phyloP scores from a whole-genome alignment of 2,888 invertebrate species.

The Caenorhabditis sp. region DNA sequence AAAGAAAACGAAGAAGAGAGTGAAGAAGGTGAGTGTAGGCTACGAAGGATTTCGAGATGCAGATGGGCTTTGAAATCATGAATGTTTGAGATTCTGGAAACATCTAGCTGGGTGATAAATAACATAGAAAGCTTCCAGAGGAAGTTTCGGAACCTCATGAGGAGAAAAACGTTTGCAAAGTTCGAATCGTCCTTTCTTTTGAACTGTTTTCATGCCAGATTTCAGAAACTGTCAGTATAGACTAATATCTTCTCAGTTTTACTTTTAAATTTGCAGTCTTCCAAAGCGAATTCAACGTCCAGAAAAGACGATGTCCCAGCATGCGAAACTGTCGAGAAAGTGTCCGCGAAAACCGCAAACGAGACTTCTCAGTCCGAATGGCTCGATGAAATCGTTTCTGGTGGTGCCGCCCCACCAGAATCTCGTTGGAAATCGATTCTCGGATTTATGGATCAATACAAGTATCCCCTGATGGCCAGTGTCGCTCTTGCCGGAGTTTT shows the following conservation, averaged over 20 bases:
- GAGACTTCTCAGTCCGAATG: constrained; percentile 49
- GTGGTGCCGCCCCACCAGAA: no score
- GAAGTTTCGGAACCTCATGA: no score
- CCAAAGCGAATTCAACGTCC: background rate
- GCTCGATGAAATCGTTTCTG: constrained; percentile 31
- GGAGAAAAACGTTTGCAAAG: no score
- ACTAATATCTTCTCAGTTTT: no score
- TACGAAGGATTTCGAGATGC: background rate
- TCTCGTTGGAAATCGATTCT: constrained; percentile 10
- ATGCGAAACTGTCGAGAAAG: constrained; percentile 23
- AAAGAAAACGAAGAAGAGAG: constrained; percentile 14
- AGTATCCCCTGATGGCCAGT: constrained; percentile 25
- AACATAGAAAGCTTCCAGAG: no score
- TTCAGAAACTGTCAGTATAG: no score
- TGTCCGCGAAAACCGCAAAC: constrained; percentile 1
- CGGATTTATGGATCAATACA: constrained; percentile 20
- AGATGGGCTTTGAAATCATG: background rate
- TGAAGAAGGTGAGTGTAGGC: constrained; percentile 9
- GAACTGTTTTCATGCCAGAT: no score
- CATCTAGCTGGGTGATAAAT: no score
- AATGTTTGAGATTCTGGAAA: background rate
- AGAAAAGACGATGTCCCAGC: constrained; percentile 39
- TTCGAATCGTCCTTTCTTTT: no score
- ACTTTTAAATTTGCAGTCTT: constrained; percentile 7
- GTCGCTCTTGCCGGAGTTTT: constrained; percentile 29